Percentiles rank a stretch among this genome's conserved stretches.
Conservation (phyloP, 2,797 vertebrate genomes). For the Hapalemur alaotrensis region DNA sequence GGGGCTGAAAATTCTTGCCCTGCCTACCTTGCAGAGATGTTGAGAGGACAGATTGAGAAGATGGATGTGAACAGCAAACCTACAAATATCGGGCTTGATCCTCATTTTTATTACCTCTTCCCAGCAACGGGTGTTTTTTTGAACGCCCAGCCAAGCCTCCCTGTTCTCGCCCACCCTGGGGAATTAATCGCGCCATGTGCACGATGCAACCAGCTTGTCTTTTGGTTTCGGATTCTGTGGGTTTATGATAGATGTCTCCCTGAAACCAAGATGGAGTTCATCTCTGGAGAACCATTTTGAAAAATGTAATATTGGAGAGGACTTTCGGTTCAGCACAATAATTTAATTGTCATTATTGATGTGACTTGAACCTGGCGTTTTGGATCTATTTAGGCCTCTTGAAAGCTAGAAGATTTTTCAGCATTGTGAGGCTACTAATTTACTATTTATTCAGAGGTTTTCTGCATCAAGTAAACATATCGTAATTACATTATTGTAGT, state of each 20-base stretch:
- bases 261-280: constrained; percentile 48
- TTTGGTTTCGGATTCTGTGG: constrained; percentile 23
- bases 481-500: not conserved
- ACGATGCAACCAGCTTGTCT: not conserved
- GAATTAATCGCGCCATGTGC: not conserved
- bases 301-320: constrained; percentile 7
- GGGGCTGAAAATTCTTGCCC: not conserved
- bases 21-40: not conserved
- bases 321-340: constrained; percentile 1
- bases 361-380: constrained; percentile 42
- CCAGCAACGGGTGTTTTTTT: not conserved
- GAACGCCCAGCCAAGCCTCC: not conserved
- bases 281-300: constrained; percentile 51
- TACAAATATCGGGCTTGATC: not conserved
- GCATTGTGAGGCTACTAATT: not conserved
- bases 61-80: not conserved
- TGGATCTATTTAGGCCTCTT: constrained; percentile 34
- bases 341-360: constrained; percentile 65
- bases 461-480: constrained; percentile 2
- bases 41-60: not conserved
- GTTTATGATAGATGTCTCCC: constrained; percentile 28
- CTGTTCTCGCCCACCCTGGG: not conserved
- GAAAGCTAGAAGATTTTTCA: constrained; percentile 39
- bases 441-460: constrained; percentile 28
- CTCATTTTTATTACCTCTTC: not conserved